Base-by-base conservation (phyloP, 2,113 vertebrate genomes). In the Leucopsar rothschildi region DNA sequence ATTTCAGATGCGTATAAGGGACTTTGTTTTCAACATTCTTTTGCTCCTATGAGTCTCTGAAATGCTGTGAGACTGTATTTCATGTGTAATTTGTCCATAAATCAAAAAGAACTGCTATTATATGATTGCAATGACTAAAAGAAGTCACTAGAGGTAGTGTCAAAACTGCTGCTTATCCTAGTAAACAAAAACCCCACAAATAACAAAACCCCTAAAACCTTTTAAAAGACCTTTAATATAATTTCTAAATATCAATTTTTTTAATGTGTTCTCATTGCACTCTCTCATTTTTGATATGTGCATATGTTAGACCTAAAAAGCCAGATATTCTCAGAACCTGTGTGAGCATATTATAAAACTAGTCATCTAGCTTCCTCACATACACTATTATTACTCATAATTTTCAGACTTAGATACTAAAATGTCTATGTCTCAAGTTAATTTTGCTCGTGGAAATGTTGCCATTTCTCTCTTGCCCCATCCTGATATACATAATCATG, bases 381-480 rank as follows among this genome's bases (percentile, higher is more conserved):
- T 22, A 12, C 22, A 31, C 12, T 21, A 33, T 4, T 25, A 35
- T 40, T 52, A 52, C 11, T 40, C 9, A 33, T 16, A 52, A 63
- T 69, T 69, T 66, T 13, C 47, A 72, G 15, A 40, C 5, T 3
- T n/a, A 49, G 9, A 25, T 25, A 19, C 2, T 31, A 8, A 61
- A 81, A 29, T 11, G 8, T 47, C 44, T 45, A 69, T 65, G 16
- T 16, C 22, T 7, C 11, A 59, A 39, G 5, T 31, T 40, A 24
- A 19, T 49, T 76, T 52, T 60, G 6, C 31, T 49, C 44, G 5
- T 39, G 39, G 22, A 55, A 81, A 39, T 0, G 0, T 59, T 77
- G 17, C 7, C 12, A 44, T 39, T 75, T 57, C 33, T 31, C 13
- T 42, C 35, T 66, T 55, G 12, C 5, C 13, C 9, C 2, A 3